These are phyloP conservation scores for Dioctria rufipes DNA, from an alignment of 2,888 invertebrate species.

Conservation along the genomic window DNA sequence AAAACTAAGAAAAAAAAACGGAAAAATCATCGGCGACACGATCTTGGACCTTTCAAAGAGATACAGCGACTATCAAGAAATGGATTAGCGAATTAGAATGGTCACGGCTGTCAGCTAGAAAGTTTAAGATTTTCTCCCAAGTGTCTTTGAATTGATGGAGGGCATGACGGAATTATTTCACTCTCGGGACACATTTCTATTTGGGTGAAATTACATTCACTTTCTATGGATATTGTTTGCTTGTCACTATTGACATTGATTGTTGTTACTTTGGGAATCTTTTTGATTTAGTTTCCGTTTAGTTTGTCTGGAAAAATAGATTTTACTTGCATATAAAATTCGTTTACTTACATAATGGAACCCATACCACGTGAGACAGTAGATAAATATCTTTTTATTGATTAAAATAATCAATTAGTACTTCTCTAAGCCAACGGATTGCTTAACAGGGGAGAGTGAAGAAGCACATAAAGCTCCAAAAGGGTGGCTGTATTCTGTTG, in stretches of 20 bases:
- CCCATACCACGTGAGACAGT: too few relatives aligned
- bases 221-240: not conserved
- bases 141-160: not conserved
- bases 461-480: too few relatives aligned
- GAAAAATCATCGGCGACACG: conserved; percentile 28
- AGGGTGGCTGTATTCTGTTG: too few relatives aligned
- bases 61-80: conserved; percentile 3
- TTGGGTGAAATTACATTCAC: conserved; percentile 14
- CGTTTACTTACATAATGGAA: too few relatives aligned
- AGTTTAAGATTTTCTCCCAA: conserved; percentile 11
- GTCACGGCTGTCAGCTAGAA: conserved; percentile 55
- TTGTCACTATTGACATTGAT: conserved; percentile 31
- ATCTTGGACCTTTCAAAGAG: conserved; percentile 27
- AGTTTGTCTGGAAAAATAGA: too few relatives aligned
- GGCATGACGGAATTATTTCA: not conserved
- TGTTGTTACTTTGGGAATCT: conserved; percentile 22
- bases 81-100: conserved; percentile 56
- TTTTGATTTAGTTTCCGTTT: not conserved
- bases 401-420: too few relatives aligned
- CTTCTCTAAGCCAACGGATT: too few relatives aligned
- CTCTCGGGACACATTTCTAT: not conserved
- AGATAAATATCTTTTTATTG: too few relatives aligned
- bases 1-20: not conserved
- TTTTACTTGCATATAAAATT: too few relatives aligned
- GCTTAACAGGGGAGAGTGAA: too few relatives aligned